phyloP scores from a whole-genome alignment of 2,113 vertebrate species.

The Phylloscopus trochilus region DNA sequence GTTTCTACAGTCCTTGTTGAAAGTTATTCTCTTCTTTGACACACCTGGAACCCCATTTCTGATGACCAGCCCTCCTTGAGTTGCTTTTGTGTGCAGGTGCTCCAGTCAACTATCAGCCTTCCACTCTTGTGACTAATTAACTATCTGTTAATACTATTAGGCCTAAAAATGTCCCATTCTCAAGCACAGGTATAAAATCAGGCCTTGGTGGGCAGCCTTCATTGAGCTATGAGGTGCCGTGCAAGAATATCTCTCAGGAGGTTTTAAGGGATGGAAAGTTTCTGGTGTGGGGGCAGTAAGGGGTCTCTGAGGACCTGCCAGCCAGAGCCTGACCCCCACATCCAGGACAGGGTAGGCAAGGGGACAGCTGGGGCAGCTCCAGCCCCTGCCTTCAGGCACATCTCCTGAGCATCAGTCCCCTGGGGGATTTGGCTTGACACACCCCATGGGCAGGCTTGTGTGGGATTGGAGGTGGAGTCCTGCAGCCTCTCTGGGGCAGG shows the following conservation, averaged over 20 bases:
- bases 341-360: not conserved
- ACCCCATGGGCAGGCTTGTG: accelerated
- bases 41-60: not conserved
- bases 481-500: not conserved
- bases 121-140: not conserved
- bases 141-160: not conserved
- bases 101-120: not conserved
- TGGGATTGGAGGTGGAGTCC: not conserved
- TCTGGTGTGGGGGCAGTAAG: no score
- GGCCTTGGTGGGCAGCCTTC: not conserved
- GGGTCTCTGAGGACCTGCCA: not conserved
- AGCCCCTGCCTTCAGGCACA: not conserved
- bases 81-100: accelerated
- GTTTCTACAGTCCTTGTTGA: not conserved
- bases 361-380: not conserved
- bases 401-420: not conserved
- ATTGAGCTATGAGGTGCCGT: not conserved
- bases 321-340: no score
- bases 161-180: not conserved
- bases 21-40: not conserved
- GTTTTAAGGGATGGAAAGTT: accelerated
- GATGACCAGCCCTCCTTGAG: not conserved
- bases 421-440: no score
- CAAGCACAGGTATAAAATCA: not conserved
- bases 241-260: not conserved